Base-by-base conservation (phyloP, 2,797 vertebrate species). In the Enteromius thamalakanensis region DNA sequence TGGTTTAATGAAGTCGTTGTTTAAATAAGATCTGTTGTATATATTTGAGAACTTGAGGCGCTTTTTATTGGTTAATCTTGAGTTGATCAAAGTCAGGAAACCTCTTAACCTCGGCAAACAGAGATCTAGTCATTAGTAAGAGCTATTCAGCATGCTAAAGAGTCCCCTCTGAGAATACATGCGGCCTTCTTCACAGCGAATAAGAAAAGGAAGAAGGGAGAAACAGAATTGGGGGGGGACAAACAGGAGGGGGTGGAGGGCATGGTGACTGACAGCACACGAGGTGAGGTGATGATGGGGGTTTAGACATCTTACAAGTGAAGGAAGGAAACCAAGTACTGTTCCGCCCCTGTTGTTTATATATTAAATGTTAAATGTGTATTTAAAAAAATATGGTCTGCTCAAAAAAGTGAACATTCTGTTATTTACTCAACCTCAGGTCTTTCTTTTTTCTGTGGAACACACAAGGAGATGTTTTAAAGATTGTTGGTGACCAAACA, bases 161-260 rank as follows among this genome's bases (percentile, higher is more conserved):
- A 34, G 64, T 62, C 15, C 60, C 83, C 71, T 15, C 34, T 32
- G 80, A 64, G 60, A 23, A n/a, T 81, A 21, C 78, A 80, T 83
- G 62, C 17, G 55, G 45, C 53, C 83, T 81, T 79, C 78, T 82
- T 70, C 9, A 29, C 42, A 14, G 70, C 76, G 62, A 88, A 88
- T 78, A 87, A 84, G 82, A 88, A 87, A 86, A 34, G 80, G 23
- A 86, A 81, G 65, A 80, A 70, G 49, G 58, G 76, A 60, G 69
- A 47, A 53, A 53, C 19, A 40, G 34, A 42, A 21, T 64, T 51
- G 26, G 32, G 72, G 40, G 40, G 60, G 67, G 79, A 80, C 17
- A 77, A 82, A 80, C 58, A 26, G 49, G 26, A 79, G 72, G 34
- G 45, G 76, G 74, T 76, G 85, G 67, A 80, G 77, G 84, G 82